Evolutionary conservation across 2,797 vertebrate genomes (phyloP).

Genomic region (Amniataba percoides): DNA sequence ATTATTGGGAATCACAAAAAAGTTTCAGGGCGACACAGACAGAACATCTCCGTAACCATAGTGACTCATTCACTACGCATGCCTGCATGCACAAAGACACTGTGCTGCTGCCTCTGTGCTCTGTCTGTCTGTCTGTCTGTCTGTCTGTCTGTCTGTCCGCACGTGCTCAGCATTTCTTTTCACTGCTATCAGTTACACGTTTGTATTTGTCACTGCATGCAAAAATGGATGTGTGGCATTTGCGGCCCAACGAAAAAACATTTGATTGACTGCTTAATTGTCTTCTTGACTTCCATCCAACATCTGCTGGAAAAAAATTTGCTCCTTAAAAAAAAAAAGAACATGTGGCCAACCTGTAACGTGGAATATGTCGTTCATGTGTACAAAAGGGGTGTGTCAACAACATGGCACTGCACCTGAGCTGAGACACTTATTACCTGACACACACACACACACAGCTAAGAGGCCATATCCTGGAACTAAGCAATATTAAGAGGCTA

Average conservation of each 20-base stretch:
- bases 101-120: too few relatives aligned
- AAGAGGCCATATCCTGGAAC: slow-evolving; percentile 43
- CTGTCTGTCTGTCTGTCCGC: too few relatives aligned
- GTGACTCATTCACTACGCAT: too few relatives aligned
- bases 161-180: too few relatives aligned
- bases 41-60: too few relatives aligned
- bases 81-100: too few relatives aligned
- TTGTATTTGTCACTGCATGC: too few relatives aligned
- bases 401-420: background rate
- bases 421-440: background rate
- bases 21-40: too few relatives aligned
- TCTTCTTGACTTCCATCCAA: background rate
- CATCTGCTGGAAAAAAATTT: background rate
- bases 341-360: background rate
- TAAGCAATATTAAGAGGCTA: background rate
- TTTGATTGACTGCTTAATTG: slow-evolving; percentile 3
- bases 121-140: too few relatives aligned
- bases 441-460: slow-evolving; percentile 10
- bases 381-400: slow-evolving; percentile 47
- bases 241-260: background rate
- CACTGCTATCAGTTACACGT: too few relatives aligned
- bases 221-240: too few relatives aligned
- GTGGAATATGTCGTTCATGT: slow-evolving; percentile 31
- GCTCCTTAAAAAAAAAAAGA: background rate
- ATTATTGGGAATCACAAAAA: too few relatives aligned